Conservation (phyloP, 2,888 invertebrate species). For the Pelosia muscerda region DNA sequence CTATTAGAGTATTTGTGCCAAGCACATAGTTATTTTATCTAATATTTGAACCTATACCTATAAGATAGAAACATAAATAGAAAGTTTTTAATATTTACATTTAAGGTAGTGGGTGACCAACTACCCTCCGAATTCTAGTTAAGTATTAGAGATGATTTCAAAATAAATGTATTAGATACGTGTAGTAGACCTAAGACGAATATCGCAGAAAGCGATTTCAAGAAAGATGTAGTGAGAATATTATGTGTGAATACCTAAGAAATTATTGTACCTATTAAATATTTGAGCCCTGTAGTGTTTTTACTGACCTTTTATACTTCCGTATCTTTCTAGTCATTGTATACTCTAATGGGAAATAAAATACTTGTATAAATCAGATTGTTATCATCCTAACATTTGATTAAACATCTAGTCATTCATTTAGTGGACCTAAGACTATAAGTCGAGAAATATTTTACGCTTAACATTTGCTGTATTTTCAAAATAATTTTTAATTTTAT, state of each 20-base stretch:
- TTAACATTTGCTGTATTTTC: conserved; percentile 26
- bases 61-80: conserved; percentile 44
- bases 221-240: conserved; percentile 83
- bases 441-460: conserved; percentile 30
- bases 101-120: conserved; percentile 65
- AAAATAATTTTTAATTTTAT: conserved; percentile 29
- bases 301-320: conserved; percentile 84
- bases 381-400: conserved; percentile 22
- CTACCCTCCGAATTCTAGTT: conserved; percentile 76
- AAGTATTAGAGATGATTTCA: conserved; percentile 56
- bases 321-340: conserved; percentile 65
- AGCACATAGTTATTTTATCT: conserved; percentile 60
- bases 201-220: conserved; percentile 62
- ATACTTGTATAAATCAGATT: conserved; percentile 34
- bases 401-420: conserved; percentile 22
- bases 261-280: conserved; percentile 75
- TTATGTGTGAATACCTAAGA: conserved; percentile 59
- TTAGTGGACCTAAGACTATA: conserved; percentile 32
- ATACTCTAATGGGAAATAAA: conserved; percentile 43
- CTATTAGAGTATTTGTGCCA: conserved; percentile 61
- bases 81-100: conserved; percentile 41
- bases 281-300: conserved; percentile 80
- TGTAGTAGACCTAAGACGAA: conserved; percentile 29
- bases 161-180: conserved; percentile 36
- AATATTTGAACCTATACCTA: conserved; percentile 56